phyloP scores from a whole-genome alignment of 2,888 invertebrate genomes.

The Falcaria lacertinaria region DNA sequence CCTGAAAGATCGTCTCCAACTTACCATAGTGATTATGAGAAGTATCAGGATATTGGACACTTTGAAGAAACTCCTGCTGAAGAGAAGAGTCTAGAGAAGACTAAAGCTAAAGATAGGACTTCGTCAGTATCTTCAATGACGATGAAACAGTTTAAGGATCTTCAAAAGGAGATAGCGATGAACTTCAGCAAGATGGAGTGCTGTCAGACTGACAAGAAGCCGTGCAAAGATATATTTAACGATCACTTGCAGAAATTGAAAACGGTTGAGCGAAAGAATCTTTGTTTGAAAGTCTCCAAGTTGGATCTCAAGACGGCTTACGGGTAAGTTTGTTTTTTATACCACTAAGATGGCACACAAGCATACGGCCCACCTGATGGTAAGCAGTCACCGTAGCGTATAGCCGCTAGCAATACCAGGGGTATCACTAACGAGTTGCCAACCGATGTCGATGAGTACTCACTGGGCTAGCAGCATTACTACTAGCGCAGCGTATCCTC shows the following conservation, averaged over 20 bases:
- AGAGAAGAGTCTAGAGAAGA: constrained; percentile 18
- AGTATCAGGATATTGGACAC: constrained; percentile 48
- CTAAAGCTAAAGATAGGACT: constrained; percentile 26
- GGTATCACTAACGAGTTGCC: no score
- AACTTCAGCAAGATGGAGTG: constrained; percentile 55
- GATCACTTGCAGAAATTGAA: constrained; percentile 43
- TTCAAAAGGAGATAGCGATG: constrained; percentile 53
- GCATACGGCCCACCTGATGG: no score
- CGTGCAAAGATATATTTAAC: constrained; percentile 47
- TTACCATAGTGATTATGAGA: constrained; percentile 50
- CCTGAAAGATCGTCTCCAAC: constrained; percentile 48
- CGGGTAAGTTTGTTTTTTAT: constrained; percentile 58
- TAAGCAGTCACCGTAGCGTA: constrained; percentile 1
- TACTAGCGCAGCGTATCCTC: no score
- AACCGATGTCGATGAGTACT: no score
- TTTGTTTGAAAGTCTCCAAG: constrained; percentile 48
- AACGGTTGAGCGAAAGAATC: constrained; percentile 33
- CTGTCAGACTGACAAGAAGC: constrained; percentile 42
- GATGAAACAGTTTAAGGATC: constrained; percentile 60
- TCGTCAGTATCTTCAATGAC: constrained; percentile 38
- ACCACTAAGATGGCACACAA: no score
- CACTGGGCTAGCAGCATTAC: no score
- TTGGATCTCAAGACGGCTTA: constrained; percentile 49
- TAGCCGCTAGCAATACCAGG: no score
- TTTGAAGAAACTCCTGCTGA: constrained; percentile 31